Conservation (phyloP, 2,797 vertebrate species). For the Dromococcyx pavoninus region DNA sequence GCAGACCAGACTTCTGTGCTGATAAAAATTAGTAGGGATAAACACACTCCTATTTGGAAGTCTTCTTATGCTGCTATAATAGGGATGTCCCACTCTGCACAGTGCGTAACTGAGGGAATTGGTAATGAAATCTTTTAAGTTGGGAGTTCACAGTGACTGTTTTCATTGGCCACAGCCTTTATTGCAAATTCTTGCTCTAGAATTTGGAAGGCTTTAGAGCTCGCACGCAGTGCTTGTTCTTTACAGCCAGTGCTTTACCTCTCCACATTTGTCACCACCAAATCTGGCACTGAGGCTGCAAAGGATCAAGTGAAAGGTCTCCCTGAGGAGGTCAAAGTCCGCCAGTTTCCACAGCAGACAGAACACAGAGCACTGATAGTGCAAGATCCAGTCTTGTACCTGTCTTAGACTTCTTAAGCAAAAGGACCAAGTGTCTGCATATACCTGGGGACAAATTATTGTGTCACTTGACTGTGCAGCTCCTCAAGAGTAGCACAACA, state of each 20-base stretch:
- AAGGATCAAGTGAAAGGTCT: background rate
- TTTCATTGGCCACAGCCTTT: background rate
- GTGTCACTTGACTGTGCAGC: background rate
- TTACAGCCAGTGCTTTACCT: background rate
- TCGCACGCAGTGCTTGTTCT: background rate
- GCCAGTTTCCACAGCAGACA: background rate
- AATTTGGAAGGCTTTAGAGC: background rate
- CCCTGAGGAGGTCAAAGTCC: background rate
- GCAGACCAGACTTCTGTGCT: background rate
- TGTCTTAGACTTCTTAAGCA: background rate
- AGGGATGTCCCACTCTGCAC: background rate
- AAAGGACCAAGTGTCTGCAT: background rate
- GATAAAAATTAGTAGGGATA: background rate
- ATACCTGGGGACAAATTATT: background rate
- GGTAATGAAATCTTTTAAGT: background rate
- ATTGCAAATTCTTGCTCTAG: background rate
- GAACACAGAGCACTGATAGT: background rate
- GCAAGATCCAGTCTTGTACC: background rate
- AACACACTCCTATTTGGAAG: background rate
- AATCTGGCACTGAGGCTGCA: background rate
- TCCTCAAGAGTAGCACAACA: background rate
- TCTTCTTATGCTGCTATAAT: background rate
- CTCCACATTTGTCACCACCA: background rate
- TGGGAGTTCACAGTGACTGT: background rate
- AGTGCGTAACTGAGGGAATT: background rate